Evolutionary conservation across 2,113 vertebrate species (phyloP), one percentile per base, ranked within the genome.

Genomic region (Epinephelus lanceolatus): DNA sequence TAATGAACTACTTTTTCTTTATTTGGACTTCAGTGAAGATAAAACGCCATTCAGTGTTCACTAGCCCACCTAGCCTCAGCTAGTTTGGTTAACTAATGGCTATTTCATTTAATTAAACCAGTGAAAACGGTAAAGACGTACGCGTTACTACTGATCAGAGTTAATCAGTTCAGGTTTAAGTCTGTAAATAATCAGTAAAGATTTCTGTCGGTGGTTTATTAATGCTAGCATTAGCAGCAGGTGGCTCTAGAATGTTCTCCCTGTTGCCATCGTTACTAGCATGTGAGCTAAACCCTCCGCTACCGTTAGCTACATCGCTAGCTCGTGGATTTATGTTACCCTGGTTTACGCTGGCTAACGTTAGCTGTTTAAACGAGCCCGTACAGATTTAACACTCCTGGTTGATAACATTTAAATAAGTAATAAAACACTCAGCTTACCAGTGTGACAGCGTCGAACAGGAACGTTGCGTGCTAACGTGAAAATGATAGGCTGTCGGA

Each of bases 241-340:
- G 86, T 85, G 86, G 49, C 10, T 93, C 93, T 83, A 88, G 93
- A 94, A 94, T 47, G 63, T 93, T 94, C 92, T 76, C 68, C 30
- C 30, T 62, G 86, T 91, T 91, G 78, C 91, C 81, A 92, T 93
- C 85, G 80, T 91, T 90, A 89, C 91, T 92, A 92, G 91, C 87
- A 82, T 77, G 68, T 5, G 42, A 57, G 85, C 84, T 86, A 86
- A 30, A 45, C 12, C 62, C 25, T 71, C 42, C 21, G 77, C 86
- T 87, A 86, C 55, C 18, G 59, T 12, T 80, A 79, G 75, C 78
- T 53, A 4, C 12, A 23, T 67, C 4, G 19, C 7, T 55, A 53
- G 57, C 68, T 61, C 21, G 4, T 42, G 21, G n/a, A 10, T 18
- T 9, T 23, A 52, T 17, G 19, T 55, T 66, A 14, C 9, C 15